These are phyloP conservation scores for Vidua macroura DNA, from an alignment of 2,113 vertebrate genomes.

Conservation along the genomic window DNA sequence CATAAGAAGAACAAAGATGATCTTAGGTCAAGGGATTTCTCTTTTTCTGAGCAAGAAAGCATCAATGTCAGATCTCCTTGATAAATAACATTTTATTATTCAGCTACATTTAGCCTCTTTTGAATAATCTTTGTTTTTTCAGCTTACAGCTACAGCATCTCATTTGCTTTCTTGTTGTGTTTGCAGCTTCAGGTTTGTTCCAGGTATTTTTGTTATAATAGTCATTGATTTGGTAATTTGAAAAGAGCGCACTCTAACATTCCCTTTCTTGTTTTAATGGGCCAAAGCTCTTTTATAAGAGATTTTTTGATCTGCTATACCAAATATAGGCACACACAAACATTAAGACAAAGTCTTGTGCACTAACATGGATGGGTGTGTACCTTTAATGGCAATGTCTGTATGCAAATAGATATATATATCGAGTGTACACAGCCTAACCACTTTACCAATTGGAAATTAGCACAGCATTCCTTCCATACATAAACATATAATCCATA, in stretches of 20 bases:
- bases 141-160: constrained; percentile 50
- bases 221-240: constrained; percentile 6
- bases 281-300: constrained; percentile 45
- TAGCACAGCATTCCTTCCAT: not conserved
- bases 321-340: constrained; percentile 8
- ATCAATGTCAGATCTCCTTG: not conserved
- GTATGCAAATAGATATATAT: not conserved
- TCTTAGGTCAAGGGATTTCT: constrained; percentile 31
- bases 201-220: not conserved
- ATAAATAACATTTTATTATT: constrained; percentile 35
- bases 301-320: not conserved
- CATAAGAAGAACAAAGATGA: constrained; percentile 22
- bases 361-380: constrained; percentile 27
- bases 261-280: constrained; percentile 58
- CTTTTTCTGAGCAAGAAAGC: constrained; percentile 7
- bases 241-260: constrained; percentile 50
- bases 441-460: constrained; percentile 1
- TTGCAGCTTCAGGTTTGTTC: constrained; percentile 28
- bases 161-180: constrained; percentile 23
- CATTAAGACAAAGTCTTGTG: constrained; percentile 2
- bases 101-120: constrained; percentile 34
- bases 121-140: constrained; percentile 38
- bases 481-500: not conserved
- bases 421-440: not conserved
- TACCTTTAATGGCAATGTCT: constrained; percentile 19